Evolutionary conservation across 2,113 vertebrate species (phyloP).

Genomic region (Orcinus orca): DNA sequence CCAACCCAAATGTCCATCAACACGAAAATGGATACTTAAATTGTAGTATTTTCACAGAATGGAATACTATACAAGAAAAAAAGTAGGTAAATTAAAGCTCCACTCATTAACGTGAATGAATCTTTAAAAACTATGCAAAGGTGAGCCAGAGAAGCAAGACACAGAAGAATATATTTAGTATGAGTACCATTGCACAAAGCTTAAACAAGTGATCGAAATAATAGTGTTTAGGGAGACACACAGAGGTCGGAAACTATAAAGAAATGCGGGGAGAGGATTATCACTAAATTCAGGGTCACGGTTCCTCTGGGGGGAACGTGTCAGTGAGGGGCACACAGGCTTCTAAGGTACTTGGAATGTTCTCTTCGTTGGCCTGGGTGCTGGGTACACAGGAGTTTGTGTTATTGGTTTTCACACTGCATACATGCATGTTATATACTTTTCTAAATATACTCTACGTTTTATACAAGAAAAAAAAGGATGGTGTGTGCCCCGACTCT

Average conservation of each 20-base stretch:
- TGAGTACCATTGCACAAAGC: not conserved
- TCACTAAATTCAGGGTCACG: not conserved
- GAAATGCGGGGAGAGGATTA: not conserved
- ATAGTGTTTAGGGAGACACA: not conserved
- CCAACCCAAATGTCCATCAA: not conserved
- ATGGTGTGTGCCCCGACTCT: not conserved
- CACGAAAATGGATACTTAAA: not conserved
- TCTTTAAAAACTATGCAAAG: not conserved
- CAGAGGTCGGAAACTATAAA: not conserved
- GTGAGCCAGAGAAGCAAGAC: not conserved
- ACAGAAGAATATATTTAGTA: not conserved
- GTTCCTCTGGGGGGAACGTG: not conserved
- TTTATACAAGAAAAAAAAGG: not conserved
- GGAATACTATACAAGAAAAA: not conserved
- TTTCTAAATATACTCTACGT: not conserved
- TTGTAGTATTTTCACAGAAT: slow-evolving; percentile 1
- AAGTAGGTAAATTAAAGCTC: not conserved
- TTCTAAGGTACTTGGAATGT: not conserved
- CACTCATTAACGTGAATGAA: not conserved
- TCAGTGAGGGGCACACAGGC: not conserved
- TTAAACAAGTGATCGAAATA: not conserved
- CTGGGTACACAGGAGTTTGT: not conserved
- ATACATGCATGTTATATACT: not conserved
- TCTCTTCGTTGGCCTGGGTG: not conserved
- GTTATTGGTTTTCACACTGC: not conserved